Evolutionary conservation across 2,888 invertebrate species (phyloP), one percentile per base, ranked within the genome.

Genomic region (Catotricha subobsoleta): DNA sequence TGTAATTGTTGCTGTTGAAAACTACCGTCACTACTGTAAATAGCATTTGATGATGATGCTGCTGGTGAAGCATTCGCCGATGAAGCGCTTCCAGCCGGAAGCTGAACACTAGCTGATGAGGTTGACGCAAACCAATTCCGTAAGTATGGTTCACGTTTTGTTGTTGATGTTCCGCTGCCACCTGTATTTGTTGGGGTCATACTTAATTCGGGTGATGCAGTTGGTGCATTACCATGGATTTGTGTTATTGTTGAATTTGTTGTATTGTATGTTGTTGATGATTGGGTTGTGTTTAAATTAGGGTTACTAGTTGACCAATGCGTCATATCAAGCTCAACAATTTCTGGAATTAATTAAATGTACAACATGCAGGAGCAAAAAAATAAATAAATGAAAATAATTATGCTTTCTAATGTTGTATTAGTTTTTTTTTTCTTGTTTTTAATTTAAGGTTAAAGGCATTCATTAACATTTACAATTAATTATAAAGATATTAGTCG

Each of bases 91-190:
- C 15, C 16, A 15, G 21, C 23, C n/a, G 36, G 21, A 23, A 10
- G 25, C 46, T 46, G n/a, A 20, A 36, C 28, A 8, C 29, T 10
- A n/a, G 42, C 18, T 23, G 41, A 34, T 8, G 41, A 44, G 40
- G 52, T 50, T 39, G 36, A 33, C 31, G 50, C 52, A 47, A 57
- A 56, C 57, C 57, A 57, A 49, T 49, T 56, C 29, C 52, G 51
- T 30, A 57, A 51, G 49, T 56, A 56, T 42, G 54, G 52, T 43
- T 49, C 49, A 35, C 45, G 35, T 48, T 52, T 53, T 18, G 51
- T 50, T 15, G 52, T 41, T 31, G 42, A 41, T 25, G 35, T 20
- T 31, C 21, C 30, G 12, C 34, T 28, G 12, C 18, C 21, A 10
- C 35, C 29, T 15, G 29, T 34, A 15, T 35, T 27, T n/a, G 35